Percentiles rank a stretch among this genome's conserved stretches.
Conservation (phyloP, 2,888 invertebrate species). For the Asteroscopus sphinx region DNA sequence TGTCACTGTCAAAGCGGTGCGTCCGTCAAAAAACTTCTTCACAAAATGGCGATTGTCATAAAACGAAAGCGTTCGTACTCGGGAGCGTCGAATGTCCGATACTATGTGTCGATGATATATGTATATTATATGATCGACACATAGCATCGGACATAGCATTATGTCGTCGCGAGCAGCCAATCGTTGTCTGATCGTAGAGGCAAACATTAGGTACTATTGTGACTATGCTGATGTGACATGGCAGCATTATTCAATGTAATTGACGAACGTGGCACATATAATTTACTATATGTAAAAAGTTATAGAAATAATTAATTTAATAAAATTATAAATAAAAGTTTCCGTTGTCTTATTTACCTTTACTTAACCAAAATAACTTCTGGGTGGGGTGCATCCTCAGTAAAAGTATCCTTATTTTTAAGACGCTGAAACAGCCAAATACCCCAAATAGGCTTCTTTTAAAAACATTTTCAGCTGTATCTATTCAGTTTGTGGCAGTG, state of each 20-base stretch:
- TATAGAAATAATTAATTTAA: slow-evolving; percentile 90
- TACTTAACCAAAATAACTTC: background rate
- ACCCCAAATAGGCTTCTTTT: too few species aligned
- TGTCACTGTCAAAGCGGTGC: slow-evolving; percentile 11
- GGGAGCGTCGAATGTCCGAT: slow-evolving; percentile 42
- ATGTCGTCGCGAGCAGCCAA: slow-evolving; percentile 59
- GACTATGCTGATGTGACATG: slow-evolving; percentile 81
- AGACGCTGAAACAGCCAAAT: too few species aligned
- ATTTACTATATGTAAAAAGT: slow-evolving; percentile 89
- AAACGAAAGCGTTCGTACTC: slow-evolving; percentile 3
- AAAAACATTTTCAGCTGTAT: too few species aligned
- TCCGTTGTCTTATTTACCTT: slow-evolving; percentile 70
- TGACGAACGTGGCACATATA: slow-evolving; percentile 86
- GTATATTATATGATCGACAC: too few species aligned
- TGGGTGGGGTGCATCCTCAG: background rate
- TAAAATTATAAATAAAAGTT: slow-evolving; percentile 87
- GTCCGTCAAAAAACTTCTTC: slow-evolving; percentile 10
- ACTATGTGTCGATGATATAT: too few species aligned
- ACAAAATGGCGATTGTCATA: slow-evolving; percentile 6
- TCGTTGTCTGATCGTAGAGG: slow-evolving; percentile 82
- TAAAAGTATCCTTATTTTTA: too few species aligned
- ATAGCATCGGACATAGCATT: too few species aligned
- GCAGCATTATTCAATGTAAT: slow-evolving; percentile 87
- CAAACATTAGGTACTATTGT: slow-evolving; percentile 85
- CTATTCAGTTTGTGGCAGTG: too few species aligned